Evolutionary conservation across 1,140 invertebrate species (phyloP).

Genomic region (Sitobion miscanthi): DNA sequence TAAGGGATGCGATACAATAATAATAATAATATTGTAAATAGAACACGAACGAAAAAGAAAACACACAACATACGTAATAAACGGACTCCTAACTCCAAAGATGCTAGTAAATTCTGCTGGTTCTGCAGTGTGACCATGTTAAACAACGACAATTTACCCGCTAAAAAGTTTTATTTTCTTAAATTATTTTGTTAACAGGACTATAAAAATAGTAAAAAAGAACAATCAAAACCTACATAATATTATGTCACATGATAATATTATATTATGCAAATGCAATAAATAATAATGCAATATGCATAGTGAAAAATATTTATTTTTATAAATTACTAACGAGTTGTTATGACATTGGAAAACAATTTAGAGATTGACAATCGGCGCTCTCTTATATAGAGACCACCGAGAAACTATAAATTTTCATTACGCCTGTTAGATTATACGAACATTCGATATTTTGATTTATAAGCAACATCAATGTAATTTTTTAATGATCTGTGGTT

Average conservation of each 20-base stretch:
- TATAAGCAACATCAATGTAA: background rate
- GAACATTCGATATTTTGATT: background rate
- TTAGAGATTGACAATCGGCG: no score
- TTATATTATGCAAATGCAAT: no score
- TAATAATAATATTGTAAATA: conserved; percentile 47
- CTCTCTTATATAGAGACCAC: no score
- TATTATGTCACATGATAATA: no score
- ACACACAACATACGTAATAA: conserved; percentile 50
- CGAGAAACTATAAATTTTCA: no score
- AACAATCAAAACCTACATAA: no score
- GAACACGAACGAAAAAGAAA: conserved; percentile 45
- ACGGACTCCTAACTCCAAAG: background rate
- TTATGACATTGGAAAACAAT: no score
- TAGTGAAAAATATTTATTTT: no score
- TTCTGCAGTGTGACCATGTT: background rate
- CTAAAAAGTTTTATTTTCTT: background rate
- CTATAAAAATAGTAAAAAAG: no score
- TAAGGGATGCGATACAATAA: conserved; percentile 2
- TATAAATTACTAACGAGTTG: no score
- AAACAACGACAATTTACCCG: background rate
- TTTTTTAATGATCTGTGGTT: background rate
- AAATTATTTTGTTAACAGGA: background rate
- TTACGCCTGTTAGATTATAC: no score
- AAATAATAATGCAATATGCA: no score
- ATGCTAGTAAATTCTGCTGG: background rate